Conservation (phyloP, 2,888 invertebrate species). For the Pasiphila rectangulata region DNA sequence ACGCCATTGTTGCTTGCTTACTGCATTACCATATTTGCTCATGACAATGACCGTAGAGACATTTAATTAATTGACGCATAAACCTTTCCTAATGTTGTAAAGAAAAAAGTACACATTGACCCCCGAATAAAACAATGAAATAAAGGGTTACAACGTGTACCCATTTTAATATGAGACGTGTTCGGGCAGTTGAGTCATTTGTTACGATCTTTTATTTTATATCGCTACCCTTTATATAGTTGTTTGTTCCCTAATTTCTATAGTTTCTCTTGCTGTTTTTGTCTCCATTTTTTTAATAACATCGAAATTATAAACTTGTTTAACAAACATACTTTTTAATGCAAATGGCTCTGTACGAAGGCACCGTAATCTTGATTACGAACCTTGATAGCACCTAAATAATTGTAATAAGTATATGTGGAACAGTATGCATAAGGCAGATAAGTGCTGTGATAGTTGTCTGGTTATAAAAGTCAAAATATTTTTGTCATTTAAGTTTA, state of each 20-base stretch:
- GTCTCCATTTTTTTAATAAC: constrained; percentile 16
- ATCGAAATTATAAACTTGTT: background rate
- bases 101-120: constrained; percentile 74
- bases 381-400: too few species aligned
- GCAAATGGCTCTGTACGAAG: too few species aligned
- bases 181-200: constrained; percentile 70
- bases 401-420: too few species aligned
- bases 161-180: constrained; percentile 67
- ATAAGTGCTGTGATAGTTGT: too few species aligned
- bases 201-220: constrained; percentile 66
- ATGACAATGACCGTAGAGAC: constrained; percentile 77
- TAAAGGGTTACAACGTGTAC: constrained; percentile 74
- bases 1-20: constrained; percentile 66
- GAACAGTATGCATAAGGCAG: too few species aligned
- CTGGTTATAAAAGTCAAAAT: too few species aligned
- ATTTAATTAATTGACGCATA: constrained; percentile 81
- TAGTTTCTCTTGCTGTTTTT: constrained; percentile 27
- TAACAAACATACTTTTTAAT: too few species aligned
- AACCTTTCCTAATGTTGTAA: constrained; percentile 67
- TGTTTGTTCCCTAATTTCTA: constrained; percentile 44
- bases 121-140: constrained; percentile 73
- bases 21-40: constrained; percentile 76
- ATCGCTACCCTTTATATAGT: constrained; percentile 49
- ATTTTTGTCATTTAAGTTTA: too few species aligned
- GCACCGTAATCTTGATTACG: too few species aligned